Evolutionary conservation across 2,113 vertebrate genomes (phyloP), one percentile per base, ranked within the genome.

Genomic region (Tautogolabrus adspersus): DNA sequence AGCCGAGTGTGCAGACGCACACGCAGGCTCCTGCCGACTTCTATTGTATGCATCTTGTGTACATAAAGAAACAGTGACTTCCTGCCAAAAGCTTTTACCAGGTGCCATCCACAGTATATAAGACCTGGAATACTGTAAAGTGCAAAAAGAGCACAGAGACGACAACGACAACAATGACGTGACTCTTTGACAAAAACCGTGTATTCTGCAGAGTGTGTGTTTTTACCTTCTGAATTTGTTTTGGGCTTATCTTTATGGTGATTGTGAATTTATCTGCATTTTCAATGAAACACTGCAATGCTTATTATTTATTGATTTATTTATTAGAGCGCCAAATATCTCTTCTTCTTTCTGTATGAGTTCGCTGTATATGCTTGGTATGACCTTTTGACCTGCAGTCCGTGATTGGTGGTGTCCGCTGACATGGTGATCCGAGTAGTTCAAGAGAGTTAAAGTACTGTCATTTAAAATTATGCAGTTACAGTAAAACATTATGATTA

Each of bases 351-450:
- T 80, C 74, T 90, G 83, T 89, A 79, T 89, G 67, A 82, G 87
- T 87, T 84, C 83, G 81, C 83, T 91, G 88, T 90, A 88, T 38
- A 80, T 91, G 72, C 84, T 90, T 81, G 76, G 75, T 89, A 80
- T 89, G 69, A 83, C 69, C 74, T 82, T 49, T 81, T 82, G 75
- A 83, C 82, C 64, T 79, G 71, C 81, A 81, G 76, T 87, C 46
- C 49, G 66, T 87, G 81, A 85, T 87, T 87, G 91, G 85, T 90
- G 83, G 71, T 88, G 84, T 82, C 77, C 82, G 10, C 81, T 86
- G 88, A 83, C 80, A 30, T 86, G 82, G 81, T 91, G 84, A 77
- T 82, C 68, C 77, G 80, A 88, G 9, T 87, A 79, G 83, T 44
- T 85, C 58, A 30, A 77, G 74, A 83, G 54, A 64, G 83, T 74